Evolutionary conservation across 2,113 vertebrate species (phyloP), one percentile per base, ranked within the genome.

Genomic region (Acinonyx jubatus): DNA sequence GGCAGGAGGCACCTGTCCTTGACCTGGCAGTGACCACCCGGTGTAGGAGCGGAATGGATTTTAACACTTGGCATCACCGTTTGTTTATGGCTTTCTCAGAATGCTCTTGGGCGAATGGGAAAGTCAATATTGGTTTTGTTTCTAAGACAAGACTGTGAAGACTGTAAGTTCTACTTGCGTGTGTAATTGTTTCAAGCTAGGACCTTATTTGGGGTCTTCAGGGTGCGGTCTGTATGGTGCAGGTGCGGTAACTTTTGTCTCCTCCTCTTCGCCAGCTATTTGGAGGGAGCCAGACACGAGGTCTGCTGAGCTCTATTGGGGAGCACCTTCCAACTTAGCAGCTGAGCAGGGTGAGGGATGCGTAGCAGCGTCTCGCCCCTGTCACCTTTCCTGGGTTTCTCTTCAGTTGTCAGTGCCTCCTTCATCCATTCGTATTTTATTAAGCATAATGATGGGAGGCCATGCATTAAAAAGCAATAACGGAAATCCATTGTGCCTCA

Each of bases 101-200:
- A 52, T 61, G 82, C 68, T 93, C 23, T 21, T 71, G 83, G 78
- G 48, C 36, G 57, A 27, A 66, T 83, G 82, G 52, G 96, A 87
- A 76, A 91, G 71, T 76, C 94, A 78, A 8, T 92, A 81, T 65
- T 66, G 29, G 7, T 31, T 55, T 86, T 33, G 63, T 94, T 86
- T 16, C 38, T 90, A 11, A 74, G 33, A 52, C 86, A 69, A 96
- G 31, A 89, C 66, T 93, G 82, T 41, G 66, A 88, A 93, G 19
- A 45, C 48, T n/a, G 65, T 55, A 82, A 61, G 31, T 50, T 80
- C 45, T 69, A 2, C 76, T 7, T 69, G 23, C 55, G 84, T 92
- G 63, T 76, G 57, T 66, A 93, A 68, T 83, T 80, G 66, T 92
- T 95, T 94, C 33, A 88, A 63, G 41, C 38, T 9, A 33, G 92